phyloP scores from a whole-genome alignment of 1,140 invertebrate species.

The Drosophila littoralis region DNA sequence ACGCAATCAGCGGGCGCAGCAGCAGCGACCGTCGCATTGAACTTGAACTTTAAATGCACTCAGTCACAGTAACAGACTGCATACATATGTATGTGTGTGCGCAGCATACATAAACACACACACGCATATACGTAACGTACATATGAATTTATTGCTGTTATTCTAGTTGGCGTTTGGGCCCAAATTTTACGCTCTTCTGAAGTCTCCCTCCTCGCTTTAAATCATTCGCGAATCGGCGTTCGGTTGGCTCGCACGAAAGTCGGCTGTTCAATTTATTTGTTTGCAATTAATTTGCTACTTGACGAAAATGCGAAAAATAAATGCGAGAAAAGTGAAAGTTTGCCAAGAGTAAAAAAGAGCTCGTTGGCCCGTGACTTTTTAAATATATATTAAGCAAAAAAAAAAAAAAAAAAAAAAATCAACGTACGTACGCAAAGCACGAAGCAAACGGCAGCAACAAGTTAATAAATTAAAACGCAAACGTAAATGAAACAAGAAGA shows the following conservation, averaged over 20 bases:
- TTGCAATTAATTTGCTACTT: constrained; percentile 68
- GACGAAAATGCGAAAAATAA: constrained; percentile 55
- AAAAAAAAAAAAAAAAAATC: constrained; percentile 44
- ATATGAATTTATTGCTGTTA: constrained; percentile 42
- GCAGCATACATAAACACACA: constrained; percentile 5
- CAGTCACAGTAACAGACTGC: constrained; percentile 41
- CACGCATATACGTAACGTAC: constrained; percentile 13
- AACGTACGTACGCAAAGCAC: constrained; percentile 69
- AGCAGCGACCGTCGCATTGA: constrained; percentile 61
- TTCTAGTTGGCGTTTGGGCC: constrained; percentile 42
- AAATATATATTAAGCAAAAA: constrained; percentile 45
- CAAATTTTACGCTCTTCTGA: constrained; percentile 31
- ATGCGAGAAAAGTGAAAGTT: constrained; percentile 74
- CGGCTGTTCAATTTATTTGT: constrained; percentile 56
- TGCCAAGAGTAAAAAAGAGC: constrained; percentile 63
- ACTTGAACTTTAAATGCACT: constrained; percentile 81
- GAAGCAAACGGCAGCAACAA: constrained; percentile 59
- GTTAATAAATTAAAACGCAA: constrained; percentile 69
- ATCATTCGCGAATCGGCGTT: constrained; percentile 52
- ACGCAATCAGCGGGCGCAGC: constrained; percentile 40
- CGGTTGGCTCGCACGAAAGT: constrained; percentile 43
- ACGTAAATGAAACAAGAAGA: constrained; percentile 61
- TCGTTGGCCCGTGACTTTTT: constrained; percentile 43
- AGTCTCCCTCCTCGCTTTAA: constrained; percentile 5
- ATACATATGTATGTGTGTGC: constrained; percentile 21